phyloP scores from a whole-genome alignment of 2,888 invertebrate species.

The Drosophila niveifrons region DNA sequence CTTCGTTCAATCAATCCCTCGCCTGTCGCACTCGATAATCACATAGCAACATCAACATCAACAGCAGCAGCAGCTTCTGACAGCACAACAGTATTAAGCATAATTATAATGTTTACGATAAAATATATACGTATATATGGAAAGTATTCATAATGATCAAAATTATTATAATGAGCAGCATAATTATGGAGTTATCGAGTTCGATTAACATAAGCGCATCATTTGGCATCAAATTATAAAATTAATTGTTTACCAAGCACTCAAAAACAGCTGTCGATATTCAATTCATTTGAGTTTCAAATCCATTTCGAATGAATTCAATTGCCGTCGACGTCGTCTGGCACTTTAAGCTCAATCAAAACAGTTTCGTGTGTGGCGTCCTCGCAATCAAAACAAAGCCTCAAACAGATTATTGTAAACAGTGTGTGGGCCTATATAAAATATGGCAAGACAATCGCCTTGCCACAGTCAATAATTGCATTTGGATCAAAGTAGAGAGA shows the following conservation, averaged over 20 bases:
- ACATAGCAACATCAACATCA: background rate
- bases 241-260: constrained; percentile 7
- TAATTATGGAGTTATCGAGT: constrained; percentile 2
- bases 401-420: constrained; percentile 20
- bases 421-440: constrained; percentile 3
- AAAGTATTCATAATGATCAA: constrained; percentile 25
- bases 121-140: no score
- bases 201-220: constrained; percentile 27
- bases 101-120: constrained; percentile 18
- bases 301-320: background rate
- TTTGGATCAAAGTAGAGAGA: background rate
- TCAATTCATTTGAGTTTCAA: constrained; percentile 8
- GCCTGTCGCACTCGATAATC: no score
- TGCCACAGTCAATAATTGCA: constrained; percentile 6
- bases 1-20: no score
- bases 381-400: constrained; percentile 1
- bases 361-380: background rate
- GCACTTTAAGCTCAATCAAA: background rate
- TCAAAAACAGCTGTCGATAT: constrained; percentile 13
- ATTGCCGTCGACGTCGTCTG: background rate
- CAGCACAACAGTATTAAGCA: constrained; percentile 29
- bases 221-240: constrained; percentile 26
- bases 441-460: background rate
- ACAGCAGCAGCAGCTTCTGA: constrained; percentile 10
- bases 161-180: constrained; percentile 19